phyloP scores from a whole-genome alignment of 2,888 invertebrate species.

The Ellobium chinense region DNA sequence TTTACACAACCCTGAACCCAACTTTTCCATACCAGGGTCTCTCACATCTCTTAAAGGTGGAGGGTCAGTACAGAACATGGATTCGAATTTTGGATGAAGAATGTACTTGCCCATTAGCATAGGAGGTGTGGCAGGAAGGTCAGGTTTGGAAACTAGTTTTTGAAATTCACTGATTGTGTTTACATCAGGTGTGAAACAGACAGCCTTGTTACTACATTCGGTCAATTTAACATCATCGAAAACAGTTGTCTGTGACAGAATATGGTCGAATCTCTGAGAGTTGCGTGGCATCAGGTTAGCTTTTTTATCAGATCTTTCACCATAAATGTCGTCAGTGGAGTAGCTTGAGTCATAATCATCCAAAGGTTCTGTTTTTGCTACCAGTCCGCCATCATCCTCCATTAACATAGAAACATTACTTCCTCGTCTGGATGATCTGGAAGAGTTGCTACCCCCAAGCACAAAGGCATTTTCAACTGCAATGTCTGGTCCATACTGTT shows the following conservation, averaged over 20 bases:
- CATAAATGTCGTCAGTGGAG: neutral
- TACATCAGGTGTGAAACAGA: slow-evolving; percentile 17
- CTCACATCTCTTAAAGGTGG: neutral
- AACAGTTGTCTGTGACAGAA: slow-evolving; percentile 41
- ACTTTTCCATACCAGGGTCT: slow-evolving; percentile 5
- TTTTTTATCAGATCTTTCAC: neutral
- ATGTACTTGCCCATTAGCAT: slow-evolving; percentile 15
- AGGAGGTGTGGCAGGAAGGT: slow-evolving; percentile 23
- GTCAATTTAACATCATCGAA: slow-evolving; percentile 37
- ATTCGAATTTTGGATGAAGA: slow-evolving; percentile 39
- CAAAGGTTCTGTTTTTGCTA: slow-evolving; percentile 28
- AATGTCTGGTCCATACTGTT: slow-evolving; percentile 43
- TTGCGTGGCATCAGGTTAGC: neutral
- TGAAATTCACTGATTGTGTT: slow-evolving; percentile 10
- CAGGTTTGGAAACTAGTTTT: neutral
- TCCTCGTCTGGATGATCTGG: neutral
- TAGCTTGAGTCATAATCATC: slow-evolving; percentile 15
- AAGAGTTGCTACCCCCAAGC: neutral
- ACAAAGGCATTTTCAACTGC: slow-evolving; percentile 28
- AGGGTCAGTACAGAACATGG: slow-evolving; percentile 26
- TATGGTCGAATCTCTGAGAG: slow-evolving; percentile 36
- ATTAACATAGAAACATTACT: neutral
- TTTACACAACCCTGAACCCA: slow-evolving; percentile 32
- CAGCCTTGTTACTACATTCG: neutral
- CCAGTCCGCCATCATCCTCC: neutral